A percentile compares a stretch with the other conserved stretches of the same genome.
Conservation (phyloP, 2,888 invertebrate species). For the Beris chalybata region DNA sequence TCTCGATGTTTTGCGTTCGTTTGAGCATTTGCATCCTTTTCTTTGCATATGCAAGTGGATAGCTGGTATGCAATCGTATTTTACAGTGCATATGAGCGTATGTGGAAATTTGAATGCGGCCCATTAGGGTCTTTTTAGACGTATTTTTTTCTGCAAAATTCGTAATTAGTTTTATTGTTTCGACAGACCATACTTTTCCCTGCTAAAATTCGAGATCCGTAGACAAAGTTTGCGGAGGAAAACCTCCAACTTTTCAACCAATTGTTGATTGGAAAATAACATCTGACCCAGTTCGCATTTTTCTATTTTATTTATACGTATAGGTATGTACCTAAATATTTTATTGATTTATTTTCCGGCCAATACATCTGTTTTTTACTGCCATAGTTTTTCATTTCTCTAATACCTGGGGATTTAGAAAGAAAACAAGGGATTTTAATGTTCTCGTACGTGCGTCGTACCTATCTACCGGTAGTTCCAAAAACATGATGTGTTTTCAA, state of each 20-base stretch:
- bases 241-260: neutral
- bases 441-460: no score
- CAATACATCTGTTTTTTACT: no score
- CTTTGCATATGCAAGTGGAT: neutral
- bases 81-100: conserved; percentile 1
- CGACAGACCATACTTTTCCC: conserved; percentile 6
- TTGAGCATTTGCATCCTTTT: conserved; percentile 17
- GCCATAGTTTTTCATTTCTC: no score
- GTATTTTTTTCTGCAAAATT: conserved; percentile 29
- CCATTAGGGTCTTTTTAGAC: conserved; percentile 35
- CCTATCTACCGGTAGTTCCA: no score
- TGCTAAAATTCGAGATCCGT: neutral
- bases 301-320: no score
- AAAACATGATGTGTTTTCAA: no score
- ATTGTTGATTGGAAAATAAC: conserved; percentile 6
- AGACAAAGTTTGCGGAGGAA: neutral
- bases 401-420: no score
- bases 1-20: conserved; percentile 30
- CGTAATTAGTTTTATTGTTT: conserved; percentile 39
- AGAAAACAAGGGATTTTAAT: no score
- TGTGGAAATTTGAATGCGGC: conserved; percentile 33
- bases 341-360: no score
- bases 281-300: conserved; percentile 6
- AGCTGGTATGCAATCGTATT: neutral
- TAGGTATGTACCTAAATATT: no score